Conservation (phyloP, 1,140 invertebrate genomes). For the Ceratosolen fusciceps region DNA sequence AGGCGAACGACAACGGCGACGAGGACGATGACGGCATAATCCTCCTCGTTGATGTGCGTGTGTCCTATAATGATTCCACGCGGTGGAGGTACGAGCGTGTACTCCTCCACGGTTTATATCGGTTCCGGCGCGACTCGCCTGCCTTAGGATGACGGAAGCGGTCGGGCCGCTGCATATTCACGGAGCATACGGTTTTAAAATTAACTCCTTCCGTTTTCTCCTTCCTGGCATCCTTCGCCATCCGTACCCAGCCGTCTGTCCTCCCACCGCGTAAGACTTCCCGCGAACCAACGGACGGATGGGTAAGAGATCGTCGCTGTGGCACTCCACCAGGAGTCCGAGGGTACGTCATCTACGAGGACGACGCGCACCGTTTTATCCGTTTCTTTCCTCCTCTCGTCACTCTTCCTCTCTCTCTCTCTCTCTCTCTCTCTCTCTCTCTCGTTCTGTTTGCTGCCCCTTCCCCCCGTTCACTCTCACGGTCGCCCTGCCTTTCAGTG, state of each 20-base stretch:
- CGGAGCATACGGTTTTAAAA: neutral
- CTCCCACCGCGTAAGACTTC: neutral
- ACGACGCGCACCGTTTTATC: constrained; percentile 29
- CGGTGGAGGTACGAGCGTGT: neutral
- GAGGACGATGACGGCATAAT: neutral
- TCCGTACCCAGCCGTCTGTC: neutral
- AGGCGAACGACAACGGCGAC: neutral
- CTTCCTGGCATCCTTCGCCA: neutral
- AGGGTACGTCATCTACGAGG: constrained; percentile 28
- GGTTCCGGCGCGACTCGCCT: neutral
- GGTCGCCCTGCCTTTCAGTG: constrained; percentile 19
- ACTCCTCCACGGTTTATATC: neutral
- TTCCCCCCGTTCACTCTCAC: neutral
- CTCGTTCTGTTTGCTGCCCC: too few species aligned
- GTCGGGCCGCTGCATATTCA: neutral
- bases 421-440: constrained; percentile 14
- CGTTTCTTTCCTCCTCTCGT: constrained; percentile 21
- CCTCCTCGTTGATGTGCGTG: neutral
- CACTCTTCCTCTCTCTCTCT: neutral
- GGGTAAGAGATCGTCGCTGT: neutral
- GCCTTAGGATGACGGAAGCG: neutral
- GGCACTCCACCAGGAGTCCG: neutral
- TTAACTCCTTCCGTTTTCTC: neutral
- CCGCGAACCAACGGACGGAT: neutral
- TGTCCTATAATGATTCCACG: neutral